phyloP scores from a whole-genome alignment of 2,797 vertebrate genomes.

The Enteromius thamalakanensis region DNA sequence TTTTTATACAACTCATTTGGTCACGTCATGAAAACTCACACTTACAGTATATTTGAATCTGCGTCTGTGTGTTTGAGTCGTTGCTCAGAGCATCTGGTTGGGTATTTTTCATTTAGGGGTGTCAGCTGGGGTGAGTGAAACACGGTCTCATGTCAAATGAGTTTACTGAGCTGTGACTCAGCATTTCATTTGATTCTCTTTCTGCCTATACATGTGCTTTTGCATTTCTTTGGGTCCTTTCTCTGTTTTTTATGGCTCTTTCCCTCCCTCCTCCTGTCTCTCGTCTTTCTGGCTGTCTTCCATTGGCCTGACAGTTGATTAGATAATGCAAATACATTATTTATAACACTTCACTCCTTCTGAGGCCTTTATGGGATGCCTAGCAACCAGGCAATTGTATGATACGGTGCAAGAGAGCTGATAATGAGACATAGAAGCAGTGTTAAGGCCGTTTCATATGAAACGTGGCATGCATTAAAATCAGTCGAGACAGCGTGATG shows the following conservation, averaged over 20 bases:
- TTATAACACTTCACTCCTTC: conserved; percentile 81
- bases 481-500: neutral
- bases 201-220: conserved; percentile 1
- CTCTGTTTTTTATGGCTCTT: conserved; percentile 17
- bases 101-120: conserved; percentile 31
- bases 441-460: conserved; percentile 25
- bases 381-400: conserved; percentile 83
- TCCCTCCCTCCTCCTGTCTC: conserved; percentile 31
- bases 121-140: conserved; percentile 21
- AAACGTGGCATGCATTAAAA: neutral
- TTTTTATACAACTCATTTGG: neutral
- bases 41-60: conserved; percentile 15
- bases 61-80: conserved; percentile 1
- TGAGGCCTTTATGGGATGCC: conserved; percentile 78
- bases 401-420: conserved; percentile 73
- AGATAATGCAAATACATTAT: conserved; percentile 85
- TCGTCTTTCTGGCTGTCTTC: conserved; percentile 31
- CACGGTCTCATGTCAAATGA: conserved; percentile 33
- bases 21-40: neutral
- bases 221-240: neutral
- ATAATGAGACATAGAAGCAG: conserved; percentile 63
- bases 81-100: conserved; percentile 26
- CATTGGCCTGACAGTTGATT: conserved; percentile 76
- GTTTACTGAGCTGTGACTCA: conserved; percentile 46
- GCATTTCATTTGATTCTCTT: neutral